These are phyloP conservation scores for Andinoacara biseriatus DNA, from an alignment of 2,113 vertebrate species.

Conservation along the genomic window DNA sequence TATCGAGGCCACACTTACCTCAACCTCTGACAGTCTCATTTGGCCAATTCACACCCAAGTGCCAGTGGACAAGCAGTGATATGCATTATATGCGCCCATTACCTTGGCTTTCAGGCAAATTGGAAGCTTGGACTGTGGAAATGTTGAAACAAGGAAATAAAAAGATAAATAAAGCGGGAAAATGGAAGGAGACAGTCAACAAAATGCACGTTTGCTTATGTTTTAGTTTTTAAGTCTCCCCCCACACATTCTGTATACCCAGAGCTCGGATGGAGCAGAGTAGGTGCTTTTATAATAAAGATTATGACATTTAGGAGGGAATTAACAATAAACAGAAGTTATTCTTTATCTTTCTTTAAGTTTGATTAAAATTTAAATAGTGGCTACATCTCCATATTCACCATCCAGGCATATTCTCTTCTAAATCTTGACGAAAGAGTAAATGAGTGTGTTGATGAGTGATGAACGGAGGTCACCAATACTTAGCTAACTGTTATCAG, in stretches of 20 bases:
- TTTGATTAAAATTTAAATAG: slow-evolving; percentile 11
- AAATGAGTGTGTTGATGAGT: too few relatives aligned
- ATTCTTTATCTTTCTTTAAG: background rate
- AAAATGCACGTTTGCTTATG: slow-evolving; percentile 3
- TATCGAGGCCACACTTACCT: slow-evolving; percentile 74
- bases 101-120: slow-evolving; percentile 1
- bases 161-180: background rate
- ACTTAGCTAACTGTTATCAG: background rate
- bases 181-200: background rate
- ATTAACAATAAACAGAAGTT: background rate
- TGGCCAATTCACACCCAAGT: slow-evolving; percentile 51
- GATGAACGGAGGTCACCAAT: background rate
- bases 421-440: background rate
- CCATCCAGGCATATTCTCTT: background rate
- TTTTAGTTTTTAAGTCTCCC: slow-evolving; percentile 15
- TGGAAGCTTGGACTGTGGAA: background rate
- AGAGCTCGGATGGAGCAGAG: background rate
- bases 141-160: background rate
- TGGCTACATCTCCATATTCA: background rate
- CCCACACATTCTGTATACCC: background rate
- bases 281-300: background rate
- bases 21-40: slow-evolving; percentile 67
- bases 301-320: slow-evolving; percentile 9
- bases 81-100: slow-evolving; percentile 45
- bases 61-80: slow-evolving; percentile 44